Conservation (phyloP, 2,113 vertebrate species). For the Myodes glareolus region DNA sequence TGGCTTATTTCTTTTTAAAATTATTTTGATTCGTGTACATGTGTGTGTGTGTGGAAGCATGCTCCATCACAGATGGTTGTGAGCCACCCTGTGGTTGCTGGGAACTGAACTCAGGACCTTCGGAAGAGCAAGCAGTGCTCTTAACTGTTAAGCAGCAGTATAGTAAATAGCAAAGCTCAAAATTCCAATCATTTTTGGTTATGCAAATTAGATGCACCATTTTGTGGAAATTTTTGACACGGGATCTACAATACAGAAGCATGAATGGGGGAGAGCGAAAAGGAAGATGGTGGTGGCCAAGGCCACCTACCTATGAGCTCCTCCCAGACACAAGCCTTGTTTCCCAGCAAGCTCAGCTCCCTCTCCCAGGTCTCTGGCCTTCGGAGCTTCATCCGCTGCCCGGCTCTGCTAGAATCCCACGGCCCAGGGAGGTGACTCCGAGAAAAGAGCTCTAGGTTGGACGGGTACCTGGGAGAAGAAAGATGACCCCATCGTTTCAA, state of each 20-base stretch:
- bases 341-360: constrained; percentile 88
- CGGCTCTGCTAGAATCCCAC: constrained; percentile 89
- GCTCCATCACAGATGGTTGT: background rate
- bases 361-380: constrained; percentile 91
- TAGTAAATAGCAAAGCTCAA: background rate
- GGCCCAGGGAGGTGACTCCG: constrained; percentile 88
- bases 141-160: background rate
- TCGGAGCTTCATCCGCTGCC: constrained; percentile 90
- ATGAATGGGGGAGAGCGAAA: background rate
- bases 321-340: constrained; percentile 91
- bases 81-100: too few relatives aligned
- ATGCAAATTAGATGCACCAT: background rate
- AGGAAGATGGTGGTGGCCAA: background rate
- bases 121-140: too few relatives aligned
- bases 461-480: constrained; percentile 88
- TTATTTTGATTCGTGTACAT: background rate
- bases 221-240: background rate
- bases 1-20: background rate
- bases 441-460: constrained; percentile 85
- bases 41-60: background rate
- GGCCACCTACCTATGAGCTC: constrained; percentile 89
- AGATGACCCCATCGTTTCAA: background rate
- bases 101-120: background rate
- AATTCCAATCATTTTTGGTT: background rate
- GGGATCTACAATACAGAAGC: background rate